A percentile compares a stretch with the other conserved stretches of the same genome.
phyloP scores from a whole-genome alignment of 2,888 invertebrate genomes.

The Herminia tarsipennalis region DNA sequence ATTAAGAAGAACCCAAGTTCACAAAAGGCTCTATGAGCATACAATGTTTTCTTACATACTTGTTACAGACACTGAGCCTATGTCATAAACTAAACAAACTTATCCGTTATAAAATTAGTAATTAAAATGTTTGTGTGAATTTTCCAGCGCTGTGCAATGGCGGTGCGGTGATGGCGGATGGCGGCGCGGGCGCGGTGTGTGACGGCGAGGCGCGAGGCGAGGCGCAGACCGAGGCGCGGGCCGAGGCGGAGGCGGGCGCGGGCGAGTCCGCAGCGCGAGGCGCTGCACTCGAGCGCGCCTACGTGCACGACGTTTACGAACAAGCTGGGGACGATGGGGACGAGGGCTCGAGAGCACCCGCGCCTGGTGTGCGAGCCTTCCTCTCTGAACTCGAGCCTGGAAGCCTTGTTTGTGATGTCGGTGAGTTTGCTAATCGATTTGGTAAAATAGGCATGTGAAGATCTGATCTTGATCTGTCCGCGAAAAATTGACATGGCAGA shows the following conservation, averaged over 20 bases:
- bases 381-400: constrained; percentile 95
- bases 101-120: no score
- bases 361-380: constrained; percentile 93
- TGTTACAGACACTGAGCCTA: no score
- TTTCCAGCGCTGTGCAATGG: constrained; percentile 74
- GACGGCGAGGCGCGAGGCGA: constrained; percentile 22
- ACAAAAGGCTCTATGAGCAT: no score
- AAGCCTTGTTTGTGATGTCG: constrained; percentile 97
- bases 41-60: no score
- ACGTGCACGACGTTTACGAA: constrained; percentile 98
- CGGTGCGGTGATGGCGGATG: constrained; percentile 83
- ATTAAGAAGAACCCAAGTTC: no score
- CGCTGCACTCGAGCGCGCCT: constrained; percentile 87
- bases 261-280: constrained; percentile 68
- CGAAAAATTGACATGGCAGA: no score
- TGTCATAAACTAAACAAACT: no score
- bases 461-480: no score
- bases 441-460: no score
- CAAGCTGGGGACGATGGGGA: constrained; percentile 90
- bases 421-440: no score
- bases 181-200: constrained; percentile 58
- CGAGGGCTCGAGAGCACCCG: constrained; percentile 65
- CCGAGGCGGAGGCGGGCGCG: constrained; percentile 48
- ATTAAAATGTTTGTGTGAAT: no score
- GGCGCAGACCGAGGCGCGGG: constrained; percentile 23